phyloP scores from a whole-genome alignment of 2,113 vertebrate species.

The Megalops atlanticus region DNA sequence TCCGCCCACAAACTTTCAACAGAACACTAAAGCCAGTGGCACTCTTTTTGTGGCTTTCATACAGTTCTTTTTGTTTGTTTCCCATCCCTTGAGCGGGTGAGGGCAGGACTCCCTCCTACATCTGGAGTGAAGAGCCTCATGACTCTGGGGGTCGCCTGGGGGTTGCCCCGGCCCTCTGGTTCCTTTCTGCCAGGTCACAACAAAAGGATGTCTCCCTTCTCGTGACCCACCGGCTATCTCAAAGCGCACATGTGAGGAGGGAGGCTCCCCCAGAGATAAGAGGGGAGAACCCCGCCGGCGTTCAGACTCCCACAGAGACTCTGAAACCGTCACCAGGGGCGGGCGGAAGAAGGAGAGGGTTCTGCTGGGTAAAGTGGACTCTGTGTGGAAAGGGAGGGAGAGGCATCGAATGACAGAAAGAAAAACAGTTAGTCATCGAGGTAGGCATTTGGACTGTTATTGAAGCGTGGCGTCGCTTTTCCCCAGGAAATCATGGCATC shows the following conservation, averaged over 20 bases:
- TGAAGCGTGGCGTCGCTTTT: neutral
- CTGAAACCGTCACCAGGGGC: neutral
- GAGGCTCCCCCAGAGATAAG: slow-evolving; percentile 47
- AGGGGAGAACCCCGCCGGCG: slow-evolving; percentile 32
- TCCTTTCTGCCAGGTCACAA: neutral
- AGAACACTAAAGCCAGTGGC: no score
- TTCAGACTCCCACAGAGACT: neutral
- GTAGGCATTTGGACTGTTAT: neutral
- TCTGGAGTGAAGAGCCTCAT: neutral
- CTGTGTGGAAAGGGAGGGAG: neutral
- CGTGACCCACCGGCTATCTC: slow-evolving; percentile 41
- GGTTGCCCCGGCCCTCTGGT: neutral
- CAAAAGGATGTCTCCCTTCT: neutral
- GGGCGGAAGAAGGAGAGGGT: neutral
- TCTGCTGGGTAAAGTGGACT: neutral
- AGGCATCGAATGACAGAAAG: neutral
- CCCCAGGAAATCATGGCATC: neutral
- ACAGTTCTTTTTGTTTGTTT: no score
- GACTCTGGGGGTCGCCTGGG: neutral
- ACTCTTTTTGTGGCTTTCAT: no score
- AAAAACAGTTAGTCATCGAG: neutral
- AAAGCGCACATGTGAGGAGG: slow-evolving; percentile 43
- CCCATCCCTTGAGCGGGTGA: no score
- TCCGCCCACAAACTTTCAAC: no score
- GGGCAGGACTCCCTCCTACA: no score